Base-by-base conservation (phyloP, 2,888 invertebrate genomes). In the Epinotia ramella region DNA sequence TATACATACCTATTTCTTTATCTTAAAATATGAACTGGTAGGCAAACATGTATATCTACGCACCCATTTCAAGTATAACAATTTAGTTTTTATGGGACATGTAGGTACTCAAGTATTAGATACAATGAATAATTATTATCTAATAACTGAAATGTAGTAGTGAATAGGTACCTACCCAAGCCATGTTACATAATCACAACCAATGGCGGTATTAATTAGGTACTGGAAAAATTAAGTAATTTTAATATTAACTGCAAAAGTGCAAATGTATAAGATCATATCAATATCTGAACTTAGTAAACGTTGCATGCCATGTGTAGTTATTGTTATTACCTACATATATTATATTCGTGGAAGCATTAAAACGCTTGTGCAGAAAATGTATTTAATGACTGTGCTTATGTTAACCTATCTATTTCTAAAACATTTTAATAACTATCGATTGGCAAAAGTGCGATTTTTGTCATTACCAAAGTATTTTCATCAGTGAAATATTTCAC, bases 401-500 rank as follows among this genome's bases (percentile, higher is more conserved):
- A 0, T 9, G 40, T 40, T 40, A 40, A 40, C n/a, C 13, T 53
- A n/a, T n/a, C 5, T n/a, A 53, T n/a, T n/a, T n/a, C 53, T 53
- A 49, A 16, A 16, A 16, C 16, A 49, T 16, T 44, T 46, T 0
- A 46, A 13, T 46, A 66, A 33, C n/a, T 53, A 66, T n/a, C 2
- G 53, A 53, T 49, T 13, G 12, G n/a, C n/a, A 33, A n/a, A 11
- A 2, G 6, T 2, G 16, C 56, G n/a, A 33, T 33, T 53, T 67
- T 33, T 6, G 12, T 33, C 18, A 20, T 33, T 56, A 28, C 33
- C 20, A 40, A 56, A 59, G 1, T 6, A 40, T 72, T 57, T 73
- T 57, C 20, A 49, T 59, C 40, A 71, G 24, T 60, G 65, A 44
- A 65, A 66, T 60, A 66, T 28, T 33, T 53, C 3, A 7, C 16